phyloP scores from a whole-genome alignment of 1,140 invertebrate species.

The Drosophila miranda region DNA sequence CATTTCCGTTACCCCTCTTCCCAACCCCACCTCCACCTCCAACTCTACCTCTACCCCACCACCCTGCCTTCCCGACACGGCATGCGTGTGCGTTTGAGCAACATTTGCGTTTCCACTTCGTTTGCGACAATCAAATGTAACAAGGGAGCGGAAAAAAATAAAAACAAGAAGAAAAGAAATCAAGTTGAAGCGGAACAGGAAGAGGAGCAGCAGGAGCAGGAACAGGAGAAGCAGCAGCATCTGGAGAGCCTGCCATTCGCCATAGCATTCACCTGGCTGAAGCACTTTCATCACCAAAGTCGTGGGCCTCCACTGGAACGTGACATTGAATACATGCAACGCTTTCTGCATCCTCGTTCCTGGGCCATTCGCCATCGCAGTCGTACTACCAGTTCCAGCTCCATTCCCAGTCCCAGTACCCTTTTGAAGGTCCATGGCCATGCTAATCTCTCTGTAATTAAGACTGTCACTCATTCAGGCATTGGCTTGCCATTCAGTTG shows the following conservation, averaged over 20 bases:
- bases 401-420: neutral
- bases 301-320: conserved; percentile 51
- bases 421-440: conserved; percentile 8
- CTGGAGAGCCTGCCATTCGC: conserved; percentile 8
- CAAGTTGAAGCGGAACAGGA: neutral
- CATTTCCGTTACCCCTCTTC: conserved; percentile 51
- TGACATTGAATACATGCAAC: conserved; percentile 68
- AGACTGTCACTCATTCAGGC: conserved; percentile 71
- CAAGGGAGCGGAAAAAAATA: conserved; percentile 52
- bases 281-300: conserved; percentile 44
- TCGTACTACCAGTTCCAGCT: neutral
- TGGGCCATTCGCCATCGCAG: neutral
- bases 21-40: neutral
- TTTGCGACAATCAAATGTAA: conserved; percentile 78
- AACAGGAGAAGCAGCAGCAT: conserved; percentile 4
- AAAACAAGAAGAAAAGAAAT: conserved; percentile 30
- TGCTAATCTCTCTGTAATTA: conserved; percentile 77
- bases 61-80: neutral
- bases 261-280: conserved; percentile 43
- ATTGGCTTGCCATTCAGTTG: conserved; percentile 47
- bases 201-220: neutral
- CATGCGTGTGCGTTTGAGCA: conserved; percentile 27
- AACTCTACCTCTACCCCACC: neutral
- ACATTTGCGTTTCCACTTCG: conserved; percentile 79
- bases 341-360: conserved; percentile 36